Conservation (phyloP, 1,140 invertebrate species). For the Drosophila sp. region DNA sequence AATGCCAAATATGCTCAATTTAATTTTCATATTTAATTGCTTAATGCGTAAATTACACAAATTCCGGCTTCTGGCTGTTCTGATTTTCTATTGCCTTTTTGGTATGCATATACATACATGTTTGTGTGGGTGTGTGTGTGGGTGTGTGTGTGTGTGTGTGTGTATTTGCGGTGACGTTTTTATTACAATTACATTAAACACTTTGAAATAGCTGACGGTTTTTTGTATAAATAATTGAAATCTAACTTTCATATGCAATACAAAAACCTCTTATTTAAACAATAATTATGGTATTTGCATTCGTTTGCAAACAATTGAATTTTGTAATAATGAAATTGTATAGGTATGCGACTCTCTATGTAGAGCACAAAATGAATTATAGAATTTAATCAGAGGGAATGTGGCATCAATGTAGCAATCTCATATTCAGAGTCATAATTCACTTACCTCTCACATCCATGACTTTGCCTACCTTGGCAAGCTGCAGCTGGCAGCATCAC, state of each 20-base stretch:
- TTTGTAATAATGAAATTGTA: constrained; percentile 1
- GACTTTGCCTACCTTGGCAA: background rate
- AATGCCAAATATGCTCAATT: constrained; percentile 60
- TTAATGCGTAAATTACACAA: constrained; percentile 47
- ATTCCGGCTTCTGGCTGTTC: background rate
- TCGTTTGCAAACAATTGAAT: constrained; percentile 15
- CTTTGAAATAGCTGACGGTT: constrained; percentile 26
- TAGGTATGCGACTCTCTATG: background rate
- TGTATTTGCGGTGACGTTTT: background rate
- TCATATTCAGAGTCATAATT: constrained; percentile 1
- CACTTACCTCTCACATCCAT: background rate
- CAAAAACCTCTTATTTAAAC: background rate
- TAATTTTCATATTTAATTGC: constrained; percentile 62
- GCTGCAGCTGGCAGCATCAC: constrained; percentile 5
- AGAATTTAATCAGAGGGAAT: background rate
- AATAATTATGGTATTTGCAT: constrained; percentile 20
- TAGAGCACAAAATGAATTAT: background rate
- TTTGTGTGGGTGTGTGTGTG: constrained; percentile 14
- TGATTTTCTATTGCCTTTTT: constrained; percentile 14
- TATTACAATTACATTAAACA: constrained; percentile 34
- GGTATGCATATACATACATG: background rate
- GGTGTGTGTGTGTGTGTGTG: background rate
- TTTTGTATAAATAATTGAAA: constrained; percentile 44
- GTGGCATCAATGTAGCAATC: constrained; percentile 5
- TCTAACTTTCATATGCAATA: constrained; percentile 21